phyloP scores from a whole-genome alignment of 2,797 vertebrate genomes.

The Leontopithecus rosalia region DNA sequence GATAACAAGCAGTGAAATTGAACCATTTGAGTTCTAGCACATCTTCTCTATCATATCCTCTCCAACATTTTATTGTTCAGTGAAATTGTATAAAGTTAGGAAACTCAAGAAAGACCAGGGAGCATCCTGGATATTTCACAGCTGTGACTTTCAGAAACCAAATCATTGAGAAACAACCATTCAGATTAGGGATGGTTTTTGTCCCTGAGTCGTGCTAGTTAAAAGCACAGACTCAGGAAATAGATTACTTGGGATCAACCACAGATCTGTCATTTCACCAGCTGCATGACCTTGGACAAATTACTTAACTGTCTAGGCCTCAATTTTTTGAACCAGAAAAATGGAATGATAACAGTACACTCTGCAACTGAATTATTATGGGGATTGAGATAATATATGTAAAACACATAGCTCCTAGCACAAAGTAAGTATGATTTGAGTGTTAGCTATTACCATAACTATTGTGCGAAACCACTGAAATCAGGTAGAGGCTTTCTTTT shows the following conservation, averaged over 20 bases:
- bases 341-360: background rate
- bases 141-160: background rate
- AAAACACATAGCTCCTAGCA: background rate
- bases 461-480: conserved; percentile 3
- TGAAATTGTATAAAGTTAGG: background rate
- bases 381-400: background rate
- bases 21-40: background rate
- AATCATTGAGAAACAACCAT: conserved; percentile 7
- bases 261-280: conserved; percentile 12
- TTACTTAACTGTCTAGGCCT: conserved; percentile 34
- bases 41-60: background rate
- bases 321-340: conserved; percentile 10
- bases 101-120: background rate
- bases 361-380: conserved; percentile 2
- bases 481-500: background rate
- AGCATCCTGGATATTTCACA: background rate
- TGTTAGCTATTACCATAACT: background rate
- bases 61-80: background rate
- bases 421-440: background rate
- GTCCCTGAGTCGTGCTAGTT: background rate
- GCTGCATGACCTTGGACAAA: background rate
- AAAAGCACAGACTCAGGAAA: conserved; percentile 8
- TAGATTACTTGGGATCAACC: background rate
- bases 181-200: background rate
- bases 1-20: background rate